phyloP scores from a whole-genome alignment of 2,797 vertebrate species.

The Brachyalestes nurse region DNA sequence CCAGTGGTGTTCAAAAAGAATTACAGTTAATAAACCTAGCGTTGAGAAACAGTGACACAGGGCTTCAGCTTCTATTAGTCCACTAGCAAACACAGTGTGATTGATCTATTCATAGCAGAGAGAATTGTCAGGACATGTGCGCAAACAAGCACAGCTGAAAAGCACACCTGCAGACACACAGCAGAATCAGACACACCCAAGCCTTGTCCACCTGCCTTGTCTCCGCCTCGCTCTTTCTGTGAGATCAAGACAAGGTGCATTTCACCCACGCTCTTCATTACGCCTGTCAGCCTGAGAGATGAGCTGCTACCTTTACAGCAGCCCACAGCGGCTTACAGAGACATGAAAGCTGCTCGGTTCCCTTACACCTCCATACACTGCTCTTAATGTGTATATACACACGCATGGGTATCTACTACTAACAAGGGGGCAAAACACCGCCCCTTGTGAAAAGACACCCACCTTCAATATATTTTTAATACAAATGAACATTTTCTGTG shows the following conservation, averaged over 20 bases:
- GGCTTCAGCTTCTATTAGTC: slow-evolving; percentile 11
- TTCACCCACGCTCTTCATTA: slow-evolving; percentile 72
- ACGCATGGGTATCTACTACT: not conserved
- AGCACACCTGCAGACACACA: slow-evolving; percentile 42
- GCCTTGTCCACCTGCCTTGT: slow-evolving; percentile 3
- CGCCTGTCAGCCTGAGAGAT: slow-evolving; percentile 51
- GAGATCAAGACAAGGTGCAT: slow-evolving; percentile 27
- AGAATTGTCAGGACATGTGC: slow-evolving; percentile 14
- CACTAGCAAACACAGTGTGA: not conserved
- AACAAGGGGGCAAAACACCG: not conserved
- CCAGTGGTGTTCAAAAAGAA: not conserved
- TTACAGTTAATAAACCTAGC: not conserved
- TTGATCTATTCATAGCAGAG: slow-evolving; percentile 4
- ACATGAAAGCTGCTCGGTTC: not conserved
- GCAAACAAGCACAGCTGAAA: slow-evolving; percentile 23
- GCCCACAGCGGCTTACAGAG: not conserved
- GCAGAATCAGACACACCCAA: slow-evolving; percentile 30
- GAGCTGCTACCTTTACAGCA: slow-evolving; percentile 14
- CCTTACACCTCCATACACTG: not conserved
- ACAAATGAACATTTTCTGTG: too few species aligned
- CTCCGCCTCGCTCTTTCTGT: slow-evolving; percentile 20
- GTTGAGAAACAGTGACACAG: not conserved
- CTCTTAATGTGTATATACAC: not conserved
- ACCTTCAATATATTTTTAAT: not conserved
- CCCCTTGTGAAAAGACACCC: not conserved